Percentiles rank a stretch among this genome's conserved stretches.
Conservation (phyloP, 2,888 invertebrate species). For the Augiades crinisus region DNA sequence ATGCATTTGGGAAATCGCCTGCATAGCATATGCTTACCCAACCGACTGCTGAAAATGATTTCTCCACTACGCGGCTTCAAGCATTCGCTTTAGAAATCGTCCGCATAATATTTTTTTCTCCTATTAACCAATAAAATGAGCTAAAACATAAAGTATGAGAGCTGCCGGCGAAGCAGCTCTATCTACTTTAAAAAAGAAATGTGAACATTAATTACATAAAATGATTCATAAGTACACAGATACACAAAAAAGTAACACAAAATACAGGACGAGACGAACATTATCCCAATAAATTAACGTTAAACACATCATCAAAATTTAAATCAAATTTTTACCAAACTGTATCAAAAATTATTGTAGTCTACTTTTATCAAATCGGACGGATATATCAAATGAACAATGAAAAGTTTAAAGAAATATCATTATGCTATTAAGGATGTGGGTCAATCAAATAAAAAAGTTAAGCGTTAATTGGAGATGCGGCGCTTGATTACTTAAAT, state of each 20-base stretch:
- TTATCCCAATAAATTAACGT: conserved; percentile 29
- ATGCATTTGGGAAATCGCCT: too few species aligned
- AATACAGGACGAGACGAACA: conserved; percentile 27
- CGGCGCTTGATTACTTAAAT: conserved; percentile 1
- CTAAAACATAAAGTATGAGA: too few species aligned
- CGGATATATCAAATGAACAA: conserved; percentile 2
- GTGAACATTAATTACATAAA: conserved; percentile 18
- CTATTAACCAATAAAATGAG: too few species aligned
- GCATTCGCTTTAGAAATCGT: too few species aligned
- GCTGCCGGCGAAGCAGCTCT: too few species aligned
- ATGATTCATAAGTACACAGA: conserved; percentile 22
- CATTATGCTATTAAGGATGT: conserved; percentile 8
- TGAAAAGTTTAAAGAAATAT: conserved; percentile 2
- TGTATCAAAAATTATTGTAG: not conserved
- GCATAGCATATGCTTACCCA: too few species aligned
- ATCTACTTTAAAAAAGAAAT: conserved; percentile 15
- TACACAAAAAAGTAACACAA: conserved; percentile 30
- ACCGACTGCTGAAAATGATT: too few species aligned
- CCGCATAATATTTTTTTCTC: too few species aligned
- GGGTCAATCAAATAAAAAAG: not conserved
- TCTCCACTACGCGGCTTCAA: too few species aligned
- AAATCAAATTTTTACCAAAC: not conserved
- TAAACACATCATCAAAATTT: conserved; percentile 5
- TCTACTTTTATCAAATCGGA: not conserved
- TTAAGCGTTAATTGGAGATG: conserved; percentile 10